These are phyloP conservation scores for Gnatocerus cornutus DNA, from an alignment of 2,888 invertebrate species.

Conservation along the genomic window DNA sequence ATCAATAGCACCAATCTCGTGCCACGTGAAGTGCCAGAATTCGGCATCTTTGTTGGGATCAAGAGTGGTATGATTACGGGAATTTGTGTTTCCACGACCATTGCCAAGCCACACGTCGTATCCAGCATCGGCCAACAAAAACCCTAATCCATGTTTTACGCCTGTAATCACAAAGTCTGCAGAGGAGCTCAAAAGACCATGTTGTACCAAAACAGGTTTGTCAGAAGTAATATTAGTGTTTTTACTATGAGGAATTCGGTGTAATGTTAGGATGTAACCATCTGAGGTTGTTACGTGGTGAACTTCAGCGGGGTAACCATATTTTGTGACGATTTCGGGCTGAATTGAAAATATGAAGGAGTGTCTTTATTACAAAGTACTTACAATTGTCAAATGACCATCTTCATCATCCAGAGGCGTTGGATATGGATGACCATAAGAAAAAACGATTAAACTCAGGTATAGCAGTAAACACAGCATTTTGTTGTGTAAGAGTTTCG, in stretches of 20 bases:
- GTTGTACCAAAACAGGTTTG: constrained; percentile 69
- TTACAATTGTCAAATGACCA: constrained; percentile 17
- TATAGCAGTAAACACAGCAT: no score
- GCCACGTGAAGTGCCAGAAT: constrained; percentile 79
- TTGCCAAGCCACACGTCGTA: constrained; percentile 65
- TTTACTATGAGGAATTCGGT: constrained; percentile 71
- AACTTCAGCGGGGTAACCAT: constrained; percentile 68
- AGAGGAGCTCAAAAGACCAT: constrained; percentile 73
- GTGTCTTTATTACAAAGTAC: background rate
- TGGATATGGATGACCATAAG: constrained; percentile 2
- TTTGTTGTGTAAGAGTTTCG: no score
- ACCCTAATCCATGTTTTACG: constrained; percentile 17
- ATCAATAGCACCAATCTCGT: constrained; percentile 86
- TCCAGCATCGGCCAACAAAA: constrained; percentile 62
- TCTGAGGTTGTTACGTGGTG: constrained; percentile 71
- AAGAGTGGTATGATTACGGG: constrained; percentile 55
- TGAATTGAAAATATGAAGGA: constrained; percentile 49
- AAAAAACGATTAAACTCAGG: no score
- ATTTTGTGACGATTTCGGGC: constrained; percentile 66
- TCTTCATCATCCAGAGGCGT: background rate
- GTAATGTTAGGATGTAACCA: constrained; percentile 73
- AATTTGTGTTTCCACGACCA: constrained; percentile 58
- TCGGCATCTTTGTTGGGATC: constrained; percentile 66
- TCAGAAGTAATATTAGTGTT: constrained; percentile 72
- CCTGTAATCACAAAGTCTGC: constrained; percentile 71